Evolutionary conservation across 2,797 vertebrate species (phyloP).

Genomic region (Tokudaia muenninki): DNA sequence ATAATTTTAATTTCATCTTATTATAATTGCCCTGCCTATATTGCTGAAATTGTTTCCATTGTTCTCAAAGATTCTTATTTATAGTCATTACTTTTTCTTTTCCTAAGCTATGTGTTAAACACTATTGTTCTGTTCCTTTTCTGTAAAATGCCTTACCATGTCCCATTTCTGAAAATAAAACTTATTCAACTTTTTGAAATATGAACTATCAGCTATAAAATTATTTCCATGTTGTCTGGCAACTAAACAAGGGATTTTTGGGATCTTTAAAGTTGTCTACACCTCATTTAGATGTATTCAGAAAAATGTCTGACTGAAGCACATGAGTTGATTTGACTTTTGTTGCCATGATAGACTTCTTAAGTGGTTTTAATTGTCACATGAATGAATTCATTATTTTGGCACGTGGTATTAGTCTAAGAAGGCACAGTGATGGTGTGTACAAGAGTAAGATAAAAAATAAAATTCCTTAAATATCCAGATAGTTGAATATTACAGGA

Average conservation of each 20-base stretch:
- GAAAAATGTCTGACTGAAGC: not conserved
- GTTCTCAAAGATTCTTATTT: slow-evolving; percentile 57
- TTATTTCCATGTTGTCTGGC: not conserved
- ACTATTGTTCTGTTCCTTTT: not conserved
- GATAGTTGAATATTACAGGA: not conserved
- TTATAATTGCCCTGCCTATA: slow-evolving; percentile 44
- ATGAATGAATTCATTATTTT: slow-evolving; percentile 35
- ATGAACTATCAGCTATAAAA: not conserved
- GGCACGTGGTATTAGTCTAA: not conserved
- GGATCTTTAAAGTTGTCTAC: slow-evolving; percentile 2
- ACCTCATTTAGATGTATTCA: slow-evolving; percentile 57
- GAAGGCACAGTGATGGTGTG: not conserved
- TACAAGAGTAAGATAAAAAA: slow-evolving; percentile 36
- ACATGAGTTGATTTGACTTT: slow-evolving; percentile 41
- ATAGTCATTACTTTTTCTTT: slow-evolving; percentile 50
- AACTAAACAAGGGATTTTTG: slow-evolving; percentile 30
- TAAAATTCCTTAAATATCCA: not conserved
- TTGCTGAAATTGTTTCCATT: slow-evolving; percentile 36
- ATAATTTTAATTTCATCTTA: slow-evolving; percentile 61
- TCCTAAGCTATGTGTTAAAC: slow-evolving; percentile 45
- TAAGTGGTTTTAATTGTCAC: not conserved
- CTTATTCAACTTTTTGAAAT: slow-evolving; percentile 30
- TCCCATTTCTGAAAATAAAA: slow-evolving; percentile 46
- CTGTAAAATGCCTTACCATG: slow-evolving; percentile 42
- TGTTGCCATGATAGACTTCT: slow-evolving; percentile 22